Base-by-base conservation (phyloP, 2,113 vertebrate species). In the Thalassoma bifasciatum region DNA sequence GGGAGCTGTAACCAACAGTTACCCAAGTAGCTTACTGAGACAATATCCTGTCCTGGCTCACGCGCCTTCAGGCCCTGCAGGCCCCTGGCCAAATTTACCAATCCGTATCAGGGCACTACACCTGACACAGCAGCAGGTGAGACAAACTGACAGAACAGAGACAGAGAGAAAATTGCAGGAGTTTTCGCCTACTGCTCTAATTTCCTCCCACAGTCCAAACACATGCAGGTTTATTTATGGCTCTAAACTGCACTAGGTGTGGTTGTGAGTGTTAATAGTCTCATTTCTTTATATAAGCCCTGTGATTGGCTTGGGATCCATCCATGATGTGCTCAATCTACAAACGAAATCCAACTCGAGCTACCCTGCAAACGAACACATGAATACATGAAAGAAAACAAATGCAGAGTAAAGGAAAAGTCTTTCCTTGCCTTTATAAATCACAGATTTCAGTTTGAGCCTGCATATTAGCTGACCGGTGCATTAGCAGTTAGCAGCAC, bases 11-110 rank as follows among this genome's bases (percentile, higher is more conserved):
- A 86, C 86, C 84, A 80, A 61, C 81, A 79, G 74, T 85, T 84
- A 81, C 73, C 64, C 81, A 81, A 82, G 76, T 84, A 81, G 72
- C 85, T 92, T 77, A 85, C 82, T 63, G 77, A 89, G 85, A 86
- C 91, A 90, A 90, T 88, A 89, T 89, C 87, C 87, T 90, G 90
- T 69, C 49, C 59, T 79, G 84, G 79, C 89, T 86, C 71, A 74
- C 64, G 67, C 40, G 21, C 62, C 81, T 36, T 65, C 58, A 77
- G 77, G 79, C 66, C 51, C 81, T 67, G 79, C 66, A 49, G 72
- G 64, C 84, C 74, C 65, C 53, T 40, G 61, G 79, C 87, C 84
- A 83, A 64, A 85, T 72, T 46, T 62, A 77, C 71, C 77, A 64
- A 23, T 69, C 63, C 46, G 38, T 72, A 79, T 75, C 44, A 78